Percentiles rank a stretch among this genome's conserved stretches.
phyloP scores from a whole-genome alignment of 2,888 invertebrate genomes.

The Nymphalis urticae region DNA sequence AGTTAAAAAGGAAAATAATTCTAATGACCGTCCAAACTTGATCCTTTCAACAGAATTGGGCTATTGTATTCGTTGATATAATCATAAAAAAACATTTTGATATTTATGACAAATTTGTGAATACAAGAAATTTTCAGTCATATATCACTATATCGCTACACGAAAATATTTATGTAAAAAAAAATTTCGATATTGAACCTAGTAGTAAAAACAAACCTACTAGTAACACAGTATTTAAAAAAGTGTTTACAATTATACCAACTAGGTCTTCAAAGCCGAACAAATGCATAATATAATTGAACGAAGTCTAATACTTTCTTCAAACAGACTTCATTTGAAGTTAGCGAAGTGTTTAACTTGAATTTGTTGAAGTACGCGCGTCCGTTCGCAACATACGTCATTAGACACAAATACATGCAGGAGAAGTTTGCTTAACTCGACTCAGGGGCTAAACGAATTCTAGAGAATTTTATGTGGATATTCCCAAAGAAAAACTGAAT shows the following conservation, averaged over 20 bases:
- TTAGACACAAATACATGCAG: slow-evolving; percentile 60
- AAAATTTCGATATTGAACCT: too few species aligned
- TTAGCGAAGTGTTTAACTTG: slow-evolving; percentile 52
- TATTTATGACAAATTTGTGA: too few species aligned
- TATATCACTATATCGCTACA: too few species aligned
- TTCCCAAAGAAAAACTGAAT: not conserved
- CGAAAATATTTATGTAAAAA: too few species aligned
- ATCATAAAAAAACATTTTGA: too few species aligned
- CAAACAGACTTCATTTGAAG: slow-evolving; percentile 58
- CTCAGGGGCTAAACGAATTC: slow-evolving; percentile 25
- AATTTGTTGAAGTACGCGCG: slow-evolving; percentile 58
- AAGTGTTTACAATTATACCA: not conserved
- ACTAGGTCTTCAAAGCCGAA: not conserved
- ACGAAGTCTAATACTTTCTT: slow-evolving; percentile 38
- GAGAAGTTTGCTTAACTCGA: slow-evolving; percentile 63
- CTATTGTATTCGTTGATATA: too few species aligned
- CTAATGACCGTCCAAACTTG: too few species aligned
- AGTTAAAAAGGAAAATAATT: too few species aligned
- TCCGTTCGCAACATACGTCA: slow-evolving; percentile 65
- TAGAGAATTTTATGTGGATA: not conserved
- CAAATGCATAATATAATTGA: slow-evolving; percentile 16
- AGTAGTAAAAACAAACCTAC: too few species aligned
- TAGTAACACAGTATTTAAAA: too few species aligned
- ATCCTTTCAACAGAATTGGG: too few species aligned
- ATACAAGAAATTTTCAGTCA: too few species aligned